Conservation (phyloP, 92 coral and sea anemone species). For the Epizoanthus scotinus region DNA sequence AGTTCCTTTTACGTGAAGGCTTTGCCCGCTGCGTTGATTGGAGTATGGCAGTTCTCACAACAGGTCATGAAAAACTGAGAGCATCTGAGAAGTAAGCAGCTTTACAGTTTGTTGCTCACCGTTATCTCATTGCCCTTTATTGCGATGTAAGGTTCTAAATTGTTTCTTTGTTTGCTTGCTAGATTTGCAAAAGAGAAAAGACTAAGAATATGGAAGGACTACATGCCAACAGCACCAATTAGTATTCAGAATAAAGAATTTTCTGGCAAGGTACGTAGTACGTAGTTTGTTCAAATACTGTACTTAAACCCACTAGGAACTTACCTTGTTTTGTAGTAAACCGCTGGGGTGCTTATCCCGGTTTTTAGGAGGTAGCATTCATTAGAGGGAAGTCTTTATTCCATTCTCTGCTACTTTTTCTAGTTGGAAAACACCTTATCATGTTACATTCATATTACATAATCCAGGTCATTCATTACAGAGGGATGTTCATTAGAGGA, state of each 20-base stretch:
- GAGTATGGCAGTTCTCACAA: slow-evolving; percentile 94
- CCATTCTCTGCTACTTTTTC: no score
- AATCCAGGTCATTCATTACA: no score
- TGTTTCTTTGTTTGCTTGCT: slow-evolving; percentile 8
- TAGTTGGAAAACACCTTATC: no score
- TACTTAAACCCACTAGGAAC: no score
- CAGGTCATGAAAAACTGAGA: slow-evolving; percentile 86
- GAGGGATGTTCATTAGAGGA: no score
- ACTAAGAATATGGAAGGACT: slow-evolving; percentile 90
- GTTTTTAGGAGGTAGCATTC: no score
- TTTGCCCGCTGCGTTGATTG: slow-evolving; percentile 98
- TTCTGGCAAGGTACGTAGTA: slow-evolving; percentile 75
- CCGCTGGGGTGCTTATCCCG: no score
- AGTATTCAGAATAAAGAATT: slow-evolving; percentile 87
- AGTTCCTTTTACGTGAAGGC: slow-evolving; percentile 88
- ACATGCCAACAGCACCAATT: slow-evolving; percentile 75
- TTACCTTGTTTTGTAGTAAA: no score
- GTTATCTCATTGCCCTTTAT: background rate
- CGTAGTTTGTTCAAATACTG: no score
- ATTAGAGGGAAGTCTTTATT: no score
- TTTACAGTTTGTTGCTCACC: background rate
- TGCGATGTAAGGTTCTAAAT: background rate
- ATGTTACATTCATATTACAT: no score
- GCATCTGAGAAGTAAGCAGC: slow-evolving; percentile 83
- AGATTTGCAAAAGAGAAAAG: slow-evolving; percentile 94